Conservation (phyloP, 2,113 vertebrate species). For the Pteronura brasiliensis region DNA sequence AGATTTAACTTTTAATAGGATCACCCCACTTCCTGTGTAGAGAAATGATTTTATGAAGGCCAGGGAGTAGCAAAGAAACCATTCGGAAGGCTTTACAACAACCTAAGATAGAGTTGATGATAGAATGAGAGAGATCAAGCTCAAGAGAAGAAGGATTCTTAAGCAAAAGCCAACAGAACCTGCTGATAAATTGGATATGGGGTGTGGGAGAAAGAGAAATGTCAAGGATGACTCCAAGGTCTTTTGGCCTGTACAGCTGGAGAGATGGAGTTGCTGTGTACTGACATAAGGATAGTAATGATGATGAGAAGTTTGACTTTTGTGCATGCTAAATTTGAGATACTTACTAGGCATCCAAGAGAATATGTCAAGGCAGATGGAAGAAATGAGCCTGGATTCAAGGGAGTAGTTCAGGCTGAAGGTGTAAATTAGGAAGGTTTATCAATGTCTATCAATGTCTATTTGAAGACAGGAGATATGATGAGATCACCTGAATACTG, state of each 20-base stretch:
- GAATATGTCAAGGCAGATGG: neutral
- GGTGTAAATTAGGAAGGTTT: neutral
- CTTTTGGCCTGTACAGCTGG: neutral
- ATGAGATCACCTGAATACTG: neutral
- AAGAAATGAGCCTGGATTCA: neutral
- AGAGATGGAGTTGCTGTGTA: neutral
- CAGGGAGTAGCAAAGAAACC: neutral
- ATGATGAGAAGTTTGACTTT: neutral
- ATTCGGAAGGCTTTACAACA: neutral
- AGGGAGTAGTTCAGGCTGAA: neutral
- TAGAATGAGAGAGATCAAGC: neutral
- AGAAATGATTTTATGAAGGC: neutral
- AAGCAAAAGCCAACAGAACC: neutral
- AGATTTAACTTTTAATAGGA: neutral
- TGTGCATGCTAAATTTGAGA: neutral
- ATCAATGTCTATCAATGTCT: neutral
- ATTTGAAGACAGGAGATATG: neutral
- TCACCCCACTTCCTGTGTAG: neutral
- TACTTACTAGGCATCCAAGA: neutral
- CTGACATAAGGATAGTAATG: neutral
- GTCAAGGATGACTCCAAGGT: neutral
- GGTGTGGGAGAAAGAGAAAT: neutral
- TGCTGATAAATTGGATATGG: neutral
- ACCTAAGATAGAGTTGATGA: neutral
- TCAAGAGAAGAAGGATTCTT: neutral